Conservation (phyloP, 2,113 vertebrate genomes). For the Elephantulus edwardii region DNA sequence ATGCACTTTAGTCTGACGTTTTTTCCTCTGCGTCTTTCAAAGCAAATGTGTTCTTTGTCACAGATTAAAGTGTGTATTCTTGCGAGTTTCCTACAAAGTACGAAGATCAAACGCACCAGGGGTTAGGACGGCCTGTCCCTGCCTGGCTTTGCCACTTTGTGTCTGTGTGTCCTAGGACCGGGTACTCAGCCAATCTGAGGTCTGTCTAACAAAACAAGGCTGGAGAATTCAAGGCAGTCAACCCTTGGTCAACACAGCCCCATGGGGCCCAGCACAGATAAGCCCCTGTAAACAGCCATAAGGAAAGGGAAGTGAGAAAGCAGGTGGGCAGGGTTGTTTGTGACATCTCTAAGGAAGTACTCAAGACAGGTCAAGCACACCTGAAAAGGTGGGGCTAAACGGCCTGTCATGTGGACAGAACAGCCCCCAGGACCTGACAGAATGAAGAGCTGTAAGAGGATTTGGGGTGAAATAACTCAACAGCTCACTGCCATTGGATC, state of each 20-base stretch:
- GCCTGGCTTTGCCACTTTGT: fast-evolving
- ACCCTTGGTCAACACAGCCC: fast-evolving
- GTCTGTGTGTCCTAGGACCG: background rate
- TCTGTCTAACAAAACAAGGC: fast-evolving
- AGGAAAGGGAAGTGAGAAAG: too few species aligned
- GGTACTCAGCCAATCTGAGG: background rate
- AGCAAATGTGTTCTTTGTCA: background rate
- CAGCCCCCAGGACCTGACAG: too few species aligned
- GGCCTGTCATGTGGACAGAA: too few species aligned
- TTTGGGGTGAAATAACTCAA: too few species aligned
- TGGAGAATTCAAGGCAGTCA: background rate
- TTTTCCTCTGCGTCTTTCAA: background rate
- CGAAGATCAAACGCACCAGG: background rate
- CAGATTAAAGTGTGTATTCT: background rate
- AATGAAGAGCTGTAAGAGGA: too few species aligned
- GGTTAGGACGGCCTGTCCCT: fast-evolving
- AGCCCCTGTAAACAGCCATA: background rate
- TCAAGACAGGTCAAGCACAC: background rate
- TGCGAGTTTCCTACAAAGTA: background rate
- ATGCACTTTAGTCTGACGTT: background rate
- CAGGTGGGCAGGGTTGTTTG: fast-evolving
- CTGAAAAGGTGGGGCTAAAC: background rate
- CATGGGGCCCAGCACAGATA: too few species aligned
- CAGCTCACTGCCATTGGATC: too few species aligned
- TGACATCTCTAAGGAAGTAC: background rate